Evolutionary conservation across 2,888 invertebrate species (phyloP), one percentile per base, ranked within the genome.

Genomic region (Brassicogethes aeneus): DNA sequence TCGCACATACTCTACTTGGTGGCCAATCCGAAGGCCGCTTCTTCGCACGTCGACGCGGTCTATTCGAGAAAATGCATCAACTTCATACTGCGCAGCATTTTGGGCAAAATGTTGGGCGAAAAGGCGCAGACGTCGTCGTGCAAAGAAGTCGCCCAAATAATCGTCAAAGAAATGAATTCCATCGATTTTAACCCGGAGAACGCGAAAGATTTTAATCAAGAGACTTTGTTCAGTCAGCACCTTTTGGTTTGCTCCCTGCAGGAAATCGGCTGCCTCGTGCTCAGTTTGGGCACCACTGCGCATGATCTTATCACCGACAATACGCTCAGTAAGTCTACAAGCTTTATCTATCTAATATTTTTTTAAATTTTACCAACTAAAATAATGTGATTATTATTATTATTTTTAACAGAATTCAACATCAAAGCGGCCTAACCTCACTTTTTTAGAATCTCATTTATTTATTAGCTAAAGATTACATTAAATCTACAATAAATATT

Each of bases 61-160:
- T 95, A 96, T 65, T 94, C 96, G 1, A 80, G 97, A 52, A 95
- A 95, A 69, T 99, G 97, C 66, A 90, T 97, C 45, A 90, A 89
- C 64, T 99, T 94, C 66, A 92, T 97, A 51, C 72, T 97, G 40
- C 79, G 94, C 36, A 86, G 90, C 46, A 84, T 93, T 1, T 75
- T 97, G 29, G 95, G 97, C 0, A 87, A 90, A 64, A 84, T 97
- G 80, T 74, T 99, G 15, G 91, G 95, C 0, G 99, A 99, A 70
- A 95, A 95, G 57, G 94, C 96, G 5, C 99, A 99, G 68, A 83
- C 91, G 17, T 86, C 90, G 0, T 96, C 96, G 0, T 90, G 92
- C 61, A 91, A 93, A 61, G 94, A 96, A 69, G 83, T 99, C 39
- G 85, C 92, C 48, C 85, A 86, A 51, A 83, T 95, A 40, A 83